These are phyloP conservation scores for Engystomops pustulosus DNA, from an alignment of 2,113 vertebrate genomes.

Conservation along the genomic window DNA sequence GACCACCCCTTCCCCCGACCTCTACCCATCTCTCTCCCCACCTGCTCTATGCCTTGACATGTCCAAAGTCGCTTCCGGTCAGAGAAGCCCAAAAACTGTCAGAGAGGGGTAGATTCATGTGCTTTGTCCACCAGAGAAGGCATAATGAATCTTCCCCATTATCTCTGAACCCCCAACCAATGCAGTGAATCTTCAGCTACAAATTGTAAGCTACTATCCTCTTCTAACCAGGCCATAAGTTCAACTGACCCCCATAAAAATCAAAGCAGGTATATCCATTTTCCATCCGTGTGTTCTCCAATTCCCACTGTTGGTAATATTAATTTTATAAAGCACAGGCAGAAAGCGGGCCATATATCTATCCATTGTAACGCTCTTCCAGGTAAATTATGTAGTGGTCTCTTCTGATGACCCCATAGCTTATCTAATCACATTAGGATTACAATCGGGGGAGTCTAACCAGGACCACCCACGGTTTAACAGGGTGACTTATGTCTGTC, in stretches of 20 bases:
- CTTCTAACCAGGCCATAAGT: background rate
- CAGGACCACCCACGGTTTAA: conserved; percentile 68
- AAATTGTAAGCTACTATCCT: background rate
- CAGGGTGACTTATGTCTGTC: conserved; percentile 65
- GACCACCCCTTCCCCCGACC: too few species aligned
- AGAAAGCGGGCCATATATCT: background rate
- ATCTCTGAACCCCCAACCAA: too few species aligned
- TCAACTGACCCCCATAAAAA: background rate
- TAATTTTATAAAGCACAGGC: background rate
- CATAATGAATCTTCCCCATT: too few species aligned
- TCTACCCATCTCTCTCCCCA: too few species aligned
- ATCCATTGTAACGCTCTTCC: background rate
- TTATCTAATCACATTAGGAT: conserved; percentile 63
- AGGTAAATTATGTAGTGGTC: background rate
- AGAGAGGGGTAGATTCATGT: too few species aligned
- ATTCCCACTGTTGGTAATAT: background rate
- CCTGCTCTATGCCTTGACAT: too few species aligned
- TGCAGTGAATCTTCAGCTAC: background rate
- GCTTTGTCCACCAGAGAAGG: too few species aligned
- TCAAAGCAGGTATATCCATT: background rate
- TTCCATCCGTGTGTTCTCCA: background rate
- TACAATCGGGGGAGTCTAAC: conserved; percentile 63
- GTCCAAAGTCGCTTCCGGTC: too few species aligned
- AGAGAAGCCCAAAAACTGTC: too few species aligned
- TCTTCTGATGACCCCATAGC: conserved; percentile 56